These are phyloP conservation scores for Ataeniobius toweri DNA, from an alignment of 2,797 vertebrate species.

Conservation along the genomic window DNA sequence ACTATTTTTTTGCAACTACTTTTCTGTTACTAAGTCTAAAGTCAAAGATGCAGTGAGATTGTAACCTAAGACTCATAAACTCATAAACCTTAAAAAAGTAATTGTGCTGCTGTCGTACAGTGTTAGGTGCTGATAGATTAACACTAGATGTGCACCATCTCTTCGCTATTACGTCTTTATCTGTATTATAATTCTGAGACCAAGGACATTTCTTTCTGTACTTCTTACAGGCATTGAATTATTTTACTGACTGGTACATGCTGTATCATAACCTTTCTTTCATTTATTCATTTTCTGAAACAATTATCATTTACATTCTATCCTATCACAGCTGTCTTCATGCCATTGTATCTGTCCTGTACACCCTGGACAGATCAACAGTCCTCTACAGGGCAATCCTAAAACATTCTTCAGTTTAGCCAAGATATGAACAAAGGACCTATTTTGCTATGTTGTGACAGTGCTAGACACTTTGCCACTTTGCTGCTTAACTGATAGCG, in stretches of 20 bases:
- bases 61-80: conserved; percentile 56
- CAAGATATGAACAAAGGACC: not conserved
- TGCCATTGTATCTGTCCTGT: no score
- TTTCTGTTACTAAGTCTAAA: conserved; percentile 46
- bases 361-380: not conserved
- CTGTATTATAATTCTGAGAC: conserved; percentile 22
- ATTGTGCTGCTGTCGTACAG: conserved; percentile 46
- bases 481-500: no score
- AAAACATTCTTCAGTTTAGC: not conserved
- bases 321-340: not conserved
- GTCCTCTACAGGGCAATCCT: not conserved
- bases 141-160: conserved; percentile 42
- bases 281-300: not conserved
- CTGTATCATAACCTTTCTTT: not conserved
- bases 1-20: conserved; percentile 60
- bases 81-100: conserved; percentile 52
- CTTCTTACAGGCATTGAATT: conserved; percentile 22
- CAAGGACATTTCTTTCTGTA: conserved; percentile 27
- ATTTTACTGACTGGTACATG: conserved; percentile 20
- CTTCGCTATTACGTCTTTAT: conserved; percentile 38
- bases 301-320: not conserved
- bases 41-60: conserved; percentile 55
- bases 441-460: no score
- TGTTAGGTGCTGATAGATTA: conserved; percentile 45
- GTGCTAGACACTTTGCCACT: no score